These are phyloP conservation scores for Neodiprion lecontei DNA, from an alignment of 1,140 invertebrate species.

Conservation along the genomic window DNA sequence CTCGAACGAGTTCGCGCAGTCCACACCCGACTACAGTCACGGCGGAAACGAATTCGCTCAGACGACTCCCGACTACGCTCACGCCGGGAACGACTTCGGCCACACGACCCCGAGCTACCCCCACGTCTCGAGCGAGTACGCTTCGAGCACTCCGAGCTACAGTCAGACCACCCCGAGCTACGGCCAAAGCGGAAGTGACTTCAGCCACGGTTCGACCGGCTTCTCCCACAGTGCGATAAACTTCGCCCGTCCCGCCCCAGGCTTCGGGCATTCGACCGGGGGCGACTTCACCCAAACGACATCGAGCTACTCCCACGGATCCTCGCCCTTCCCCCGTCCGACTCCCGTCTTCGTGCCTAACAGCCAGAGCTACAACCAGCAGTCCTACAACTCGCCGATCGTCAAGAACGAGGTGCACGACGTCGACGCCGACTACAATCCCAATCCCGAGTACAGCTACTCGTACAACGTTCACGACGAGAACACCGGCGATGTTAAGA, in stretches of 20 bases:
- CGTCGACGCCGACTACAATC: conserved; percentile 59
- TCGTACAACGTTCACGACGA: conserved; percentile 71
- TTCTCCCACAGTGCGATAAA: neutral
- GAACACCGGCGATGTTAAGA: conserved; percentile 72
- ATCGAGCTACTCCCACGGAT: neutral
- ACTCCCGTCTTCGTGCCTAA: conserved; percentile 39
- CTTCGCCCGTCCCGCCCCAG: neutral
- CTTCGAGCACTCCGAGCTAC: neutral
- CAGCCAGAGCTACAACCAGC: conserved; percentile 38
- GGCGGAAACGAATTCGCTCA: neutral
- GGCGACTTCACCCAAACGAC: neutral
- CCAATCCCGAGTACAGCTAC: conserved; percentile 71
- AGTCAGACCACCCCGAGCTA: neutral
- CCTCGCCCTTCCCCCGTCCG: neutral
- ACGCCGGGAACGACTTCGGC: neutral
- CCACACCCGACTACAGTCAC: neutral
- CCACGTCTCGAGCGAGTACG: neutral
- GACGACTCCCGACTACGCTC: neutral
- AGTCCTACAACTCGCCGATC: conserved; percentile 41
- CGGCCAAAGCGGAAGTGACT: neutral
- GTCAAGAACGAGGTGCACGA: conserved; percentile 27
- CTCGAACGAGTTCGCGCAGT: neutral
- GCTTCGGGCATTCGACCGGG: neutral
- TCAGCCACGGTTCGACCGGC: neutral
- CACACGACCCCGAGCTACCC: neutral